These are phyloP conservation scores for Melinaea marsaeus DNA, from an alignment of 2,888 invertebrate species.

Conservation along the genomic window DNA sequence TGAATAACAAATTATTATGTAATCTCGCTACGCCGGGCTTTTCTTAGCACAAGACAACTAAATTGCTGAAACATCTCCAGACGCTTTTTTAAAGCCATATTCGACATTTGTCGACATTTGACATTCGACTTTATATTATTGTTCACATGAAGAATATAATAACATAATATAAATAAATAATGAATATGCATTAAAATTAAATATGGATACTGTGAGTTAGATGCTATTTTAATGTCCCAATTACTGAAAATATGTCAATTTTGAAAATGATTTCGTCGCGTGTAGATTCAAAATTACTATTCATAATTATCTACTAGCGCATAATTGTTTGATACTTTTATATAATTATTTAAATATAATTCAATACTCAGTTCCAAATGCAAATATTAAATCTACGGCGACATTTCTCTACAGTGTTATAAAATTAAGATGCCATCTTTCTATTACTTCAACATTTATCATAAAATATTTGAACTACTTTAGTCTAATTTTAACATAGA, in stretches of 20 bases:
- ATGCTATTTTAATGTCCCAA: neutral
- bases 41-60: slow-evolving; percentile 16
- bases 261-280: slow-evolving; percentile 1
- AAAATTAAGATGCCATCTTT: too few species aligned
- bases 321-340: neutral
- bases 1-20: slow-evolving; percentile 74
- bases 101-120: too few species aligned
- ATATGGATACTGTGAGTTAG: neutral
- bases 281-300: neutral
- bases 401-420: too few species aligned
- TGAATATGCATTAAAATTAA: neutral
- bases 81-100: too few species aligned
- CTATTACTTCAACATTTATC: too few species aligned
- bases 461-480: too few species aligned
- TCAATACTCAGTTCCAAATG: too few species aligned
- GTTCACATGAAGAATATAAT: too few species aligned
- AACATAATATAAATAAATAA: neutral
- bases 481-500: too few species aligned
- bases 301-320: neutral
- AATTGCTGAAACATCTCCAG: too few species aligned
- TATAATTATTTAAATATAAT: neutral
- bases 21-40: slow-evolving; percentile 50
- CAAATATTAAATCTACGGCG: too few species aligned
- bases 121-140: too few species aligned
- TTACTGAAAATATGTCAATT: neutral